Percentiles rank a stretch among this genome's conserved stretches.
These are phyloP conservation scores for Oreochromis niloticus DNA, from an alignment of 2,113 vertebrate species.

Conservation along the genomic window DNA sequence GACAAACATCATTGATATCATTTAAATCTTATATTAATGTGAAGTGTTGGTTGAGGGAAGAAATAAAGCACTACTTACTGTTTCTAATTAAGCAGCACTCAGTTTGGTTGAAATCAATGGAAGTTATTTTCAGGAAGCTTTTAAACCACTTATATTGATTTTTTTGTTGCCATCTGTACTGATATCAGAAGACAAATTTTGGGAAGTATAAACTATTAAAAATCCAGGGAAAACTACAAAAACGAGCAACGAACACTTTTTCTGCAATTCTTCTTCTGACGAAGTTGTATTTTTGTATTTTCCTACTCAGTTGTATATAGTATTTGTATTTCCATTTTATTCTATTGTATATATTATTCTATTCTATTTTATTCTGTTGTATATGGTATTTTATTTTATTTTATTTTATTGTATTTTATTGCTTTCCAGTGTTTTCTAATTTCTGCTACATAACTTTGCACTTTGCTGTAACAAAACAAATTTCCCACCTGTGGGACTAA, in stretches of 20 bases:
- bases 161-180: background rate
- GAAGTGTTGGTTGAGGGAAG: background rate
- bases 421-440: too few species aligned
- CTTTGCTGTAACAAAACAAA: too few species aligned
- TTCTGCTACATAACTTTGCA: too few species aligned
- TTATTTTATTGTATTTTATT: too few species aligned
- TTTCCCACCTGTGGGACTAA: too few species aligned
- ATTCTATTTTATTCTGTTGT: too few species aligned
- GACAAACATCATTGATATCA: background rate
- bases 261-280: too few species aligned
- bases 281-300: too few species aligned
- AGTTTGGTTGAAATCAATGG: slow-evolving; percentile 16
- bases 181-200: background rate
- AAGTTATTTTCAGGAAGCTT: slow-evolving; percentile 31
- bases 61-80: background rate
- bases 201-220: background rate
- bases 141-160: slow-evolving; percentile 15
- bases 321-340: too few species aligned
- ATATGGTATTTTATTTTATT: too few species aligned
- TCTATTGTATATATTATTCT: too few species aligned
- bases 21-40: background rate
- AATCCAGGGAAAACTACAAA: background rate
- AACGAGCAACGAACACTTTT: background rate
- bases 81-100: slow-evolving; percentile 30
- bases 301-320: too few species aligned